Percentiles rank a stretch among this genome's conserved stretches.
Conservation (phyloP, 1,140 invertebrate genomes). For the Aricia agestis region DNA sequence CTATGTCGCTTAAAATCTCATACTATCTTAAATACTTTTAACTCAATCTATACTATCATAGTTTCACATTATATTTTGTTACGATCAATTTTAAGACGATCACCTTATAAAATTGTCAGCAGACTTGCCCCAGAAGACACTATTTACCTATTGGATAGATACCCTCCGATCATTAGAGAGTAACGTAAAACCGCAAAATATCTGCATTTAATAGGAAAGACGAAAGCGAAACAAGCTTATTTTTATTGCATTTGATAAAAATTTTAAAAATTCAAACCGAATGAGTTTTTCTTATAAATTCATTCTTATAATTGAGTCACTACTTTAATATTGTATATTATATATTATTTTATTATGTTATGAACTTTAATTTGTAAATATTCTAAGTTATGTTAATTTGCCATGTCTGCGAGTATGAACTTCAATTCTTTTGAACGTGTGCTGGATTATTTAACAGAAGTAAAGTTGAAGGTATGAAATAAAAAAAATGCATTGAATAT, state of each 20-base stretch:
- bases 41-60: not conserved
- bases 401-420: conserved; percentile 61
- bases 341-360: conserved; percentile 49
- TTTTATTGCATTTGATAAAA: conserved; percentile 39
- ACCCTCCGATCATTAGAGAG: conserved; percentile 40
- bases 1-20: too few species aligned
- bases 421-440: conserved; percentile 60
- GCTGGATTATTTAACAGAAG: conserved; percentile 64
- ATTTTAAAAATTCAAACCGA: conserved; percentile 42
- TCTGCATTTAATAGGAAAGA: conserved; percentile 43
- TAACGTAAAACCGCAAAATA: conserved; percentile 37
- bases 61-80: not conserved
- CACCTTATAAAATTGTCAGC: conserved; percentile 2
- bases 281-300: conserved; percentile 49
- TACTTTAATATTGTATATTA: conserved; percentile 75
- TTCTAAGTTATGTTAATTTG: conserved; percentile 70
- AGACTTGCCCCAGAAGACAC: conserved; percentile 41
- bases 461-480: conserved; percentile 67
- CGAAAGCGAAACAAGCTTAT: conserved; percentile 40
- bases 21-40: too few species aligned
- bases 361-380: conserved; percentile 67
- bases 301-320: conserved; percentile 67
- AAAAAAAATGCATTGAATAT: conserved; percentile 68
- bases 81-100: not conserved
- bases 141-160: conserved; percentile 24